Base-by-base conservation (phyloP, 1,140 invertebrate genomes). In the Helicoverpa zea region DNA sequence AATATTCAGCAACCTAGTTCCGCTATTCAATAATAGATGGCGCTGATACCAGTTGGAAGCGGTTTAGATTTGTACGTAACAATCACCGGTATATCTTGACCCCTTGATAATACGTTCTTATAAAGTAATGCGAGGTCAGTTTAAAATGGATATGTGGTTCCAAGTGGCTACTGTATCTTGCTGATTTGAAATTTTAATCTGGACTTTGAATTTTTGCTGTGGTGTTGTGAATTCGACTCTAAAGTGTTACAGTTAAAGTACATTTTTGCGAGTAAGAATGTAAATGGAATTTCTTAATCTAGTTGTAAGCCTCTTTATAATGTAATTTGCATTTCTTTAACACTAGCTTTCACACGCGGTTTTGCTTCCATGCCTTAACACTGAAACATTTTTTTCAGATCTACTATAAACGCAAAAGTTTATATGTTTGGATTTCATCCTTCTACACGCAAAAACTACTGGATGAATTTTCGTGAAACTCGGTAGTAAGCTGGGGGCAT, bases 1-100 rank as follows among this genome's bases (percentile, higher is more conserved):
- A 43, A 54, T 64, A 77, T 77, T 63, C 74, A 58, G 30, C 72
- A 81, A 81, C 79, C 79, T 75, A 81, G 70, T 81, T 81, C 58
- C 59, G 18, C 75, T 77, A 77, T 52, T 78, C 54, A 61, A 5
- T 23, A 61, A 66, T 30, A 81, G 79, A 81, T 81, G 79, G 79
- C 79, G 52, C 72, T 76, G 79, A 81, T 81, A 58, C 2, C 49
- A 58, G 59, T 64, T 59, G 72, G 70, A 75, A 81, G 77, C 77
- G 54, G 43, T 72, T 56, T 13, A 66, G 70, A 68, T 81, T 74
- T 81, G 75, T 72, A 75, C 59, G 35, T 29, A 52, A 14, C 61
- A 58, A 68, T 68, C 61, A 58, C 59, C 70, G 23, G 49, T 52
- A 35, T 75, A 81, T 80, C 78, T 80, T 80, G 78, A 80, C 73